These are phyloP conservation scores for Microplitis demolitor DNA, from an alignment of 1,140 invertebrate species.

Conservation along the genomic window DNA sequence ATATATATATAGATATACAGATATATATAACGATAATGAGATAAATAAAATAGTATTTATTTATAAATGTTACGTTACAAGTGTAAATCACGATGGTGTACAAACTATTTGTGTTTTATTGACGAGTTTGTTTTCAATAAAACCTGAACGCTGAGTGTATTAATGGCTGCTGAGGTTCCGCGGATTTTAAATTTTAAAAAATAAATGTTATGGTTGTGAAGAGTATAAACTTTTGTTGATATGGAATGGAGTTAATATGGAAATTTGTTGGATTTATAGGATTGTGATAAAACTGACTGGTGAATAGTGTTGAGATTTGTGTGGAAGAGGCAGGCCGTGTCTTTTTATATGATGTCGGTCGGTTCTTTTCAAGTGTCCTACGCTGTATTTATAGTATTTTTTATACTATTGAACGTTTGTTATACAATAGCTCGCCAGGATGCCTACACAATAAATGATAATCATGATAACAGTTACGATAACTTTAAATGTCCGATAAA, in stretches of 20 bases:
- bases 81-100: constrained; percentile 38
- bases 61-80: not conserved
- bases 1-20: not conserved
- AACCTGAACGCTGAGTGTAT: constrained; percentile 14
- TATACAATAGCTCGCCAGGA: not conserved
- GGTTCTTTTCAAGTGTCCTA: constrained; percentile 14
- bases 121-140: constrained; percentile 42
- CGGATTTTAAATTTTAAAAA: not conserved
- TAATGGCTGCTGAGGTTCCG: constrained; percentile 4
- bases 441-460: not conserved
- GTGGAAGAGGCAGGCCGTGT: not conserved
- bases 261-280: not conserved
- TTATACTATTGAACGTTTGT: constrained; percentile 4
- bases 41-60: not conserved
- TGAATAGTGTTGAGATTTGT: not conserved
- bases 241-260: constrained; percentile 22
- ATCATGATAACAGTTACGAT: constrained; percentile 6
- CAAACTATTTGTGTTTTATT: constrained; percentile 23
- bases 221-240: too few species aligned
- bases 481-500: constrained; percentile 51
- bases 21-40: constrained; percentile 9
- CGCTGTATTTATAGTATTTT: not conserved
- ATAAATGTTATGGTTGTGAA: too few species aligned
- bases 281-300: not conserved
- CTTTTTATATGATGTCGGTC: constrained; percentile 21